phyloP scores from a whole-genome alignment of 1,140 invertebrate species.

The Probaryconus sp. region DNA sequence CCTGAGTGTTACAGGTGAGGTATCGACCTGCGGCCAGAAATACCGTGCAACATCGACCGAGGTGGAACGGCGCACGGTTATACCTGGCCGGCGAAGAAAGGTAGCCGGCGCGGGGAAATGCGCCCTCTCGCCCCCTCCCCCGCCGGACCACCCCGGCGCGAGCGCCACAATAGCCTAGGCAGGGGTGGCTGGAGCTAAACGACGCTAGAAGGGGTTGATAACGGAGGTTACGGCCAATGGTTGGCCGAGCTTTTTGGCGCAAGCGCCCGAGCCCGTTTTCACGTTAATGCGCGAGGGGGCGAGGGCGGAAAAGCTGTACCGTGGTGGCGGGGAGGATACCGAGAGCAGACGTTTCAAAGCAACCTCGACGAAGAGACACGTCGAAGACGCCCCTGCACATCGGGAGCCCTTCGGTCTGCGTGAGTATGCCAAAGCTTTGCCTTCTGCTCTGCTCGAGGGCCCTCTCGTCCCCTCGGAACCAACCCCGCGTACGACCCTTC shows the following conservation, averaged over 20 bases:
- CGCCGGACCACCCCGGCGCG: conserved; percentile 2
- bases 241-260: conserved; percentile 51
- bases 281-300: conserved; percentile 60
- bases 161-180: conserved; percentile 33
- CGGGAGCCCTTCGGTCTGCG: conserved; percentile 76
- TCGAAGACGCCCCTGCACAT: conserved; percentile 77
- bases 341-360: conserved; percentile 78
- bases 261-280: conserved; percentile 31
- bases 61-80: conserved; percentile 60
- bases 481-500: conserved; percentile 25
- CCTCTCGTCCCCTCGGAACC: conserved; percentile 37
- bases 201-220: conserved; percentile 67
- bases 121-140: conserved; percentile 25
- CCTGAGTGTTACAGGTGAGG: conserved; percentile 72
- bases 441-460: conserved; percentile 43
- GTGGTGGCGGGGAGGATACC: conserved; percentile 79
- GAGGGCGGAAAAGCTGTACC: conserved; percentile 59
- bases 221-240: conserved; percentile 71
- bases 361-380: conserved; percentile 78
- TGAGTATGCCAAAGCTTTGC: conserved; percentile 69
- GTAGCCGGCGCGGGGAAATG: conserved; percentile 40
- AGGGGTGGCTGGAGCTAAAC: conserved; percentile 51
- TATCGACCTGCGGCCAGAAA: conserved; percentile 78
- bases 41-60: conserved; percentile 78
- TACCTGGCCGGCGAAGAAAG: conserved; percentile 68